Base-by-base conservation (phyloP, 2,797 vertebrate species). In the Poeciliopsis infans region DNA sequence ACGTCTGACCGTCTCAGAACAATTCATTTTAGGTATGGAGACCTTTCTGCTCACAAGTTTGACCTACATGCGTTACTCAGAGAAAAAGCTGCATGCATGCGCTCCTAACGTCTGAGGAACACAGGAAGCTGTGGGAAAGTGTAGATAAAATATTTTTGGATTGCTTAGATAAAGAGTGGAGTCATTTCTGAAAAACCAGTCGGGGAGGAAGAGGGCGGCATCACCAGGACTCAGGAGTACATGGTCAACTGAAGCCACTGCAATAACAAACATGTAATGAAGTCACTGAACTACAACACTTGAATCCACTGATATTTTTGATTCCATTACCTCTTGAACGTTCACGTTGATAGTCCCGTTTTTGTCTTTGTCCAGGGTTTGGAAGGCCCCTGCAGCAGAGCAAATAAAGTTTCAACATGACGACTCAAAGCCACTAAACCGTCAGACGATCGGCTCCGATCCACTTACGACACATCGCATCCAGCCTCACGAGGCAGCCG, bases 181-280 rank as follows among this genome's bases (percentile, higher is more conserved):
- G 80, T 86, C 82, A 86, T 85, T 93, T 75, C 33, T 15, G 79
- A 46, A 73, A 73, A 72, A 79, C 39, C 70, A 79, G 83, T 70
- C n/a, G 73, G 16, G 49, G 77, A 68, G 41, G 2, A 25, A 23
- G 72, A n/a, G 23, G 49, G 12, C 0, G 12, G 36, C 23, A 45
- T 55, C 53, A 1, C 72, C 74, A n/a, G 49, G 77, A 76, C 82
- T 97, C 95, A 98, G 61, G 97, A 98, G 85, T 98, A 98, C 97
- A 98, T 98, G 82, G 97, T 98, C 94, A 98, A 88, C 95, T 98
- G 97, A 72, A 98, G 95, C 97, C 97, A 98, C 97, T 98, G 96
- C 5, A 83, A 93, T 83, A 79, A 92, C 61, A 75, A 1, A 86
- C 18, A 36, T 0, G 6, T 2, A 43, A 43, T 55, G 1, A n/a